Conservation (phyloP, 30 jellyfish, hydroid and myxozoan genomes). For the Catostylus mosaicus region DNA sequence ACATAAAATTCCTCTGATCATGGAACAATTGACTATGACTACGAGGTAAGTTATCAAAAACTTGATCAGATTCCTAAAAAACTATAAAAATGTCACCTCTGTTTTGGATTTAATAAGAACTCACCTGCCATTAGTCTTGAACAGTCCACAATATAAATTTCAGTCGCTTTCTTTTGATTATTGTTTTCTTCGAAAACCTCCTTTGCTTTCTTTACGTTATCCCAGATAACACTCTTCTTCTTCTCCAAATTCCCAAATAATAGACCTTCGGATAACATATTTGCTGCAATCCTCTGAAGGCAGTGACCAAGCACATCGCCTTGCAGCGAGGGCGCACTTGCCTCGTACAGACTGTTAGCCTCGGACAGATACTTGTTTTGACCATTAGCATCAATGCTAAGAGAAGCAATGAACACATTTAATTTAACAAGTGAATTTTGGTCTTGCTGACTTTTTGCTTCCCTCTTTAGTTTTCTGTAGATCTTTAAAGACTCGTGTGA, state of each 20-base stretch:
- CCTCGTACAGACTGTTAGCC: slow-evolving; percentile 60
- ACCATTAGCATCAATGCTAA: slow-evolving; percentile 37
- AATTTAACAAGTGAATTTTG: slow-evolving; percentile 16
- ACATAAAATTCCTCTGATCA: no score
- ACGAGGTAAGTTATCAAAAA: no score
- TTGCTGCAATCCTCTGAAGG: slow-evolving; percentile 7
- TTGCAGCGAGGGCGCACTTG: not conserved
- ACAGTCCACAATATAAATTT: slow-evolving; percentile 5
- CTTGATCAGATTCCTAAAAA: no score
- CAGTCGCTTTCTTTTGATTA: not conserved
- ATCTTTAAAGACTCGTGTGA: slow-evolving; percentile 25
- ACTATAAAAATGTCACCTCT: no score
- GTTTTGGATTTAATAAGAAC: no score
- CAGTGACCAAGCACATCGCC: slow-evolving; percentile 8
- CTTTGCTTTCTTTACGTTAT: not conserved
- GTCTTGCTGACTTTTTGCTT: slow-evolving; percentile 12
- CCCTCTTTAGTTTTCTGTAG: slow-evolving; percentile 54
- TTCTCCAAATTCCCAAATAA: not conserved
- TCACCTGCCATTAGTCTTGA: slow-evolving; percentile 7
- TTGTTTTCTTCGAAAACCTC: not conserved
- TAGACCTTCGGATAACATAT: not conserved
- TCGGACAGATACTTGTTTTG: slow-evolving; percentile 23
- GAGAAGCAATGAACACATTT: slow-evolving; percentile 48
- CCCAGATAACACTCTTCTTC: not conserved
- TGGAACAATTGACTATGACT: no score